Evolutionary conservation across 1,140 invertebrate genomes (phyloP).

Genomic region (Phthorimaea operculella): DNA sequence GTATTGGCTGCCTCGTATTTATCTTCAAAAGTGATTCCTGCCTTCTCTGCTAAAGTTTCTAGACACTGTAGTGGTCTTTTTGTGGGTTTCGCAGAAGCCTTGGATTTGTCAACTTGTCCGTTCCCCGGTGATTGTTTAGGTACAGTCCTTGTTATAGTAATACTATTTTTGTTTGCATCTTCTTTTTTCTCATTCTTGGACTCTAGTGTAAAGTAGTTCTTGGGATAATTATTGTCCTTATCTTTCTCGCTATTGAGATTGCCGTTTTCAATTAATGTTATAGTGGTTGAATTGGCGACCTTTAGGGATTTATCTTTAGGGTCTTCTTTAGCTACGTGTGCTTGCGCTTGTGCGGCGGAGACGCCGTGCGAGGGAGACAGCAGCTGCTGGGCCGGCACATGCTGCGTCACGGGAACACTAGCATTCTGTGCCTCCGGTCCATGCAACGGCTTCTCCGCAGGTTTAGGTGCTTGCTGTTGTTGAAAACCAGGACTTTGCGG

Average conservation of each 20-base stretch:
- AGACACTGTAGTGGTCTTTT: conserved; percentile 72
- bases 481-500: conserved; percentile 39
- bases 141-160: conserved; percentile 55
- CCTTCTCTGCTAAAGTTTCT: conserved; percentile 74
- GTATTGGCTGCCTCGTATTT: conserved; percentile 74
- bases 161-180: conserved; percentile 55
- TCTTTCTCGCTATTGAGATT: conserved; percentile 48
- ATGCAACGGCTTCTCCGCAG: conserved; percentile 38
- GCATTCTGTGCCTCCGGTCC: conserved; percentile 32
- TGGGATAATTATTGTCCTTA: conserved; percentile 51
- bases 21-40: conserved; percentile 74
- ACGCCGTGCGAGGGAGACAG: conserved; percentile 39
- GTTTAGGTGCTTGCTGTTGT: conserved; percentile 38
- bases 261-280: conserved; percentile 54
- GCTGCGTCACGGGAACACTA: conserved; percentile 46
- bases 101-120: conserved; percentile 38
- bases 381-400: conserved; percentile 49
- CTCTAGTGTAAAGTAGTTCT: conserved; percentile 59
- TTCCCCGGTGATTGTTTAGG: conserved; percentile 46
- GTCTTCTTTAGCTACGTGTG: conserved; percentile 44
- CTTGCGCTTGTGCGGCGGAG: conserved; percentile 16
- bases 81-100: conserved; percentile 32
- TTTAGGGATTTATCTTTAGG: conserved; percentile 57
- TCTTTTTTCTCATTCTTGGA: conserved; percentile 60
- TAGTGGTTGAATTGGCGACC: conserved; percentile 58